Base-by-base conservation (phyloP, 2,888 invertebrate genomes). In the Eupelmus urozonus region DNA sequence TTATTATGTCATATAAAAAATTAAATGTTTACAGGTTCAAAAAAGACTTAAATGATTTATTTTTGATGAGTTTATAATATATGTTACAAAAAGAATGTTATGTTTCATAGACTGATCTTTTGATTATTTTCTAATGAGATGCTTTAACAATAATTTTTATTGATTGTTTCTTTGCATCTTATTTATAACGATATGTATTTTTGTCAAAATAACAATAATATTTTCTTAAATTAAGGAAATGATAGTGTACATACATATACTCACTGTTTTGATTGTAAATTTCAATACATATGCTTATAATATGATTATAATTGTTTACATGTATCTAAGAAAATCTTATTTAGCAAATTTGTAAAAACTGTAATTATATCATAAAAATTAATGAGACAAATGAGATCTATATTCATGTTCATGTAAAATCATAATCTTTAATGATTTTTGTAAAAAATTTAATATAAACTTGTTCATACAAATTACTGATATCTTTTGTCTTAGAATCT, bases 51-150 rank as follows among this genome's bases (percentile, higher is more conserved):
- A 49, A 49, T 49, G 5, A 29, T 40, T 65, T 72, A 59, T 66
- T 66, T 62, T 11, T 62, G 13, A 57, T 67, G 40, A 60, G 71
- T 67, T 59, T 20, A 57, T 53, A 57, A 16, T 29, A 23, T 67
- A 53, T 55, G 25, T 51, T 59, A 60, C 27, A 72, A 78, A 73
- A 67, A 73, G 27, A 62, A 60, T 62, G 40, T 40, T 27, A 4
- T 57, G 23, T 60, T 71, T 20, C 29, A 25, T 27, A 55, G 49
- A 51, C 57, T 49, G 42, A 16, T 53, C 29, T 71, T n/a, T 65
- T 59, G n/a, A n/a, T n/a, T 77, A 77, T 72, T 77, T 60, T 77
- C 72, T 71, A 53, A 53, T 66, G 53, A 72, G 27, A 42, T 74
- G 49, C 40, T 34, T 34, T 49, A 18, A 40, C 18, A 11, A 42